These are phyloP conservation scores for Masticophis lateralis DNA, from an alignment of 2,797 vertebrate species.

Conservation along the genomic window DNA sequence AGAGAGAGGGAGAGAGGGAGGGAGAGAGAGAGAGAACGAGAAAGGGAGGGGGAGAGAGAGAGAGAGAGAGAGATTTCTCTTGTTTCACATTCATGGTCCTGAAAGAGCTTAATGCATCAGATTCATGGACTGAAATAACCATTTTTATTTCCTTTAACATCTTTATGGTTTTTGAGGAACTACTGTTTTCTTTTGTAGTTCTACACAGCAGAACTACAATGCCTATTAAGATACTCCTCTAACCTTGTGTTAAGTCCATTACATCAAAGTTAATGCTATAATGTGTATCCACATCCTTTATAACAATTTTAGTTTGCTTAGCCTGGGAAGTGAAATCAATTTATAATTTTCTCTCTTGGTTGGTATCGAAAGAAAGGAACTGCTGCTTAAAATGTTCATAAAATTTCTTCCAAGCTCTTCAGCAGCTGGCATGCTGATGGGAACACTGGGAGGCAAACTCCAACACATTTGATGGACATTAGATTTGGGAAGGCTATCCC, in stretches of 20 bases:
- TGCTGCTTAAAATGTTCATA: conserved; percentile 56
- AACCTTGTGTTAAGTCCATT: conserved; percentile 14
- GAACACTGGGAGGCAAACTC: background rate
- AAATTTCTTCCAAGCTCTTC: conserved; percentile 24
- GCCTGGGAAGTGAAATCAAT: conserved; percentile 66
- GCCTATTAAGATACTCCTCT: conserved; percentile 54
- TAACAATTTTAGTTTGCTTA: conserved; percentile 66
- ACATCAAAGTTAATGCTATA: conserved; percentile 45
- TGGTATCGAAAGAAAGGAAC: conserved; percentile 59
- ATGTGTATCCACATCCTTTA: conserved; percentile 56
- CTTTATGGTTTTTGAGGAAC: conserved; percentile 39
- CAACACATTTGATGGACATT: background rate
- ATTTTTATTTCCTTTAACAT: conserved; percentile 33
- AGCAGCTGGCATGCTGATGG: background rate
- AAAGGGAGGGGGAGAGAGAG: background rate
- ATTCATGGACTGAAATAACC: background rate
- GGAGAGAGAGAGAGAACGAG: background rate
- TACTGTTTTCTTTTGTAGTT: background rate
- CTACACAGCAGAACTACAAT: conserved; percentile 15
- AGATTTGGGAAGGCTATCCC: background rate
- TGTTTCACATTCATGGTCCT: background rate
- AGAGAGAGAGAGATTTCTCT: background rate
- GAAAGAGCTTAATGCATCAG: background rate
- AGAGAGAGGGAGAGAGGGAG: too few species aligned
- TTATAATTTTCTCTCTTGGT: conserved; percentile 64